These are phyloP conservation scores for Cotesia vestalis DNA, from an alignment of 1,140 invertebrate species.

Conservation along the genomic window DNA sequence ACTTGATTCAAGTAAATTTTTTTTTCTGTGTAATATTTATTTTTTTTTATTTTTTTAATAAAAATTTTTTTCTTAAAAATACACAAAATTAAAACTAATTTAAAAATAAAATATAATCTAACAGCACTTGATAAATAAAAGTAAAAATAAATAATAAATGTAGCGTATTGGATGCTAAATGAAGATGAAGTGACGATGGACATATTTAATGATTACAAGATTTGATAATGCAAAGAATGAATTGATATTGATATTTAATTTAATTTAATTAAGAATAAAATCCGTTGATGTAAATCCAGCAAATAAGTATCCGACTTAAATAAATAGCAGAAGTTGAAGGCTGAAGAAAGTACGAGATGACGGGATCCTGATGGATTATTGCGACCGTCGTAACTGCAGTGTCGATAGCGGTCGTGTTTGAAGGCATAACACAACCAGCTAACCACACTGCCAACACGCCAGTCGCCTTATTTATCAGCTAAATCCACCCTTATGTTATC, in stretches of 20 bases:
- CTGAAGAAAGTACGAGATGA: constrained; percentile 18
- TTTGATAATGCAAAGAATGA: constrained; percentile 8
- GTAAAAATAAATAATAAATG: too few relatives aligned
- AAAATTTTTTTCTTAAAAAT: too few relatives aligned
- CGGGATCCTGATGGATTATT: constrained; percentile 35
- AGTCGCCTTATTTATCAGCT: constrained; percentile 55
- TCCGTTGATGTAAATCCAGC: too few relatives aligned
- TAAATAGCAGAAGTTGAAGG: background rate
- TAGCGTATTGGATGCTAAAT: background rate
- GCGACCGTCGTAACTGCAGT: constrained; percentile 81
- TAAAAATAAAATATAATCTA: too few relatives aligned
- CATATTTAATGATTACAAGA: background rate
- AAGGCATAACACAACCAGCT: constrained; percentile 90
- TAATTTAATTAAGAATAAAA: too few relatives aligned
- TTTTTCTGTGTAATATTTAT: too few relatives aligned
- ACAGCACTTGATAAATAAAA: too few relatives aligned
- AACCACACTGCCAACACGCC: constrained; percentile 96
- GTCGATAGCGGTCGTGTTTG: constrained; percentile 92
- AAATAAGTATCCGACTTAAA: background rate
- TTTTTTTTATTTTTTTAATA: too few relatives aligned
- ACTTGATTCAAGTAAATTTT: too few relatives aligned
- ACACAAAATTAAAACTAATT: too few relatives aligned
- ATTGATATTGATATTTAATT: background rate
- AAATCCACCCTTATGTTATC: too few relatives aligned
- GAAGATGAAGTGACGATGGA: too few relatives aligned